Conservation (phyloP, 2,113 vertebrate species). For the Ardeotis arabs region DNA sequence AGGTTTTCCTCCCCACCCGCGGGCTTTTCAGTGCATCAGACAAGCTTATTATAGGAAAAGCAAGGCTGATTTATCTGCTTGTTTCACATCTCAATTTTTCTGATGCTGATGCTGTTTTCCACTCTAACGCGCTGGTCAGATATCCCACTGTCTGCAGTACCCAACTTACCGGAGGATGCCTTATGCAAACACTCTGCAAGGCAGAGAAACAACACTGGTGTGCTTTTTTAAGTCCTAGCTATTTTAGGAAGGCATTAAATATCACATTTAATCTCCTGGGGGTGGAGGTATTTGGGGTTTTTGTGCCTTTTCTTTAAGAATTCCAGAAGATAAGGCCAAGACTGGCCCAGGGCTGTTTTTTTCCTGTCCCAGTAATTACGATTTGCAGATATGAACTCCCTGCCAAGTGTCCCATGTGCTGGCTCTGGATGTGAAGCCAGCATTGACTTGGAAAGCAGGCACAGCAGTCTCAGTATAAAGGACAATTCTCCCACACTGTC, state of each 20-base stretch:
- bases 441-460: background rate
- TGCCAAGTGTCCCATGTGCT: background rate
- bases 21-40: background rate
- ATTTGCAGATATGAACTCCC: background rate
- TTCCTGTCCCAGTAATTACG: background rate
- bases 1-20: background rate
- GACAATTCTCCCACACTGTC: background rate
- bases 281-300: fast-evolving
- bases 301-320: background rate
- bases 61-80: background rate
- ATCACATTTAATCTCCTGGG: background rate
- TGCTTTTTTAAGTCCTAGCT: background rate
- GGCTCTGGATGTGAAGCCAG: background rate
- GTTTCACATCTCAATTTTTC: background rate
- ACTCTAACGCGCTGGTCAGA: background rate
- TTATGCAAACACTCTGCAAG: background rate
- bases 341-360: background rate
- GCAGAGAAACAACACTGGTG: background rate
- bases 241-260: background rate
- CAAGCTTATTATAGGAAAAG: background rate
- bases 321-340: background rate
- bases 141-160: background rate
- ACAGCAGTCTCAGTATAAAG: background rate
- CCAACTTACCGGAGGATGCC: background rate
- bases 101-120: background rate